Conservation (phyloP, 2,888 invertebrate genomes). For the Xylota segnis region DNA sequence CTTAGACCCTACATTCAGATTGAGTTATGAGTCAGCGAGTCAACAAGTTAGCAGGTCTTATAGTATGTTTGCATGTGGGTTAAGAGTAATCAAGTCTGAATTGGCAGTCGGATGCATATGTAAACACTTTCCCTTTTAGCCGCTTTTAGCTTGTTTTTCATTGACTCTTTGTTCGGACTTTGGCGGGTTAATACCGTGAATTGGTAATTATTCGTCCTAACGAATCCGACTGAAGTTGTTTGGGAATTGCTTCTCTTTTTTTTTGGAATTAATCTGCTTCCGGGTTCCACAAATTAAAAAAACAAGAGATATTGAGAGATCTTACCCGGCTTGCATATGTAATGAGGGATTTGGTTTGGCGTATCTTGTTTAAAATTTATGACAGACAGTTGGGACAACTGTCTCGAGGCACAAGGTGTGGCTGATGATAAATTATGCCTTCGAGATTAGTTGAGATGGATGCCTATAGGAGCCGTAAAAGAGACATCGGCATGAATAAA, state of each 20-base stretch:
- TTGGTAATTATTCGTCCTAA: conserved; percentile 24
- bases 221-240: conserved; percentile 10
- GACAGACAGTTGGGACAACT: conserved; percentile 26
- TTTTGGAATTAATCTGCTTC: conserved; percentile 30
- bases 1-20: conserved; percentile 41
- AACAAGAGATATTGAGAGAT: conserved; percentile 4
- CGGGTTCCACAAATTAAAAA: conserved; percentile 48
- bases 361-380: conserved; percentile 37
- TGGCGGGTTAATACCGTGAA: conserved; percentile 35
- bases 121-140: conserved; percentile 68
- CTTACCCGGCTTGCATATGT: conserved; percentile 51
- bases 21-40: conserved; percentile 70
- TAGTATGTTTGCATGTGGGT: conserved; percentile 57
- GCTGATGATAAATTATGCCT: conserved; percentile 46
- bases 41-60: conserved; percentile 36
- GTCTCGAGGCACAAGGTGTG: conserved; percentile 40
- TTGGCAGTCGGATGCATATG: conserved; percentile 49
- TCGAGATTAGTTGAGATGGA: conserved; percentile 12
- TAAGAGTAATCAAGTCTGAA: conserved; percentile 43
- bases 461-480: neutral
- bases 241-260: conserved; percentile 14
- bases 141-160: conserved; percentile 30
- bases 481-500: neutral
- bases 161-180: conserved; percentile 21
- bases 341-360: conserved; percentile 36